Evolutionary conservation across 92 coral and sea anemone genomes (phyloP), one percentile per base, ranked within the genome.

Genomic region (Heliopora coerulea): DNA sequence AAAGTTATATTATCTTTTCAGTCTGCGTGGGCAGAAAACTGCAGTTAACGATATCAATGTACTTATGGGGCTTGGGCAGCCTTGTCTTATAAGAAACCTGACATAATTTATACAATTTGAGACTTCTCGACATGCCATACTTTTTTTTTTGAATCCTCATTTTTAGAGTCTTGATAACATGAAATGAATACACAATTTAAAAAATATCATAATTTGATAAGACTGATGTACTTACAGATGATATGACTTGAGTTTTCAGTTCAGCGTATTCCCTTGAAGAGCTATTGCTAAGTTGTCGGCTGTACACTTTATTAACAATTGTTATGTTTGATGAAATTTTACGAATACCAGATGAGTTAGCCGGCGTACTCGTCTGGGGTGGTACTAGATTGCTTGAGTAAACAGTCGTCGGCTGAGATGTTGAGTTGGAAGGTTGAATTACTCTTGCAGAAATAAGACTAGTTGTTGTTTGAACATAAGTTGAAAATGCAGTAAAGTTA

Each of bases 311-410:
- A 15, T 70, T 70, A 18, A 52, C 50, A 18, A 70, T 70, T 7
- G 77, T 70, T 23, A 54, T 2, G 31, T 70, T 70, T 18, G n/a
- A 0, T 33, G 63, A 31, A n/a, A 70, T 57, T 17, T 29, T 54
- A 31, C 77, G 77, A 3, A 56, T 56, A 23, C 33, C 61, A 56
- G 74, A 67, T 46, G 59, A 67, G n/a, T n/a, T n/a, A 67, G 59
- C 2, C 7, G 52, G 52, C 7, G 15, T 46, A 46, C 7, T 46
- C 15, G n/a, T 46, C 15, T 8, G 17, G 52, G n/a, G 7, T 46
- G n/a, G 15, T 2, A n/a, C 7, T 7, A n/a, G 15, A 46, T 2
- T 15, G n/a, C 17, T 46, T 6, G 52, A 46, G 52, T 46, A 46
- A 15, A 46, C 52, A 7, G 52, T 46, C 52, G 3, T 15, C n/a